A percentile compares a stretch with the other conserved stretches of the same genome.
These are phyloP conservation scores for Ceriagrion tenellum DNA, from an alignment of 2,888 invertebrate genomes.

Conservation along the genomic window DNA sequence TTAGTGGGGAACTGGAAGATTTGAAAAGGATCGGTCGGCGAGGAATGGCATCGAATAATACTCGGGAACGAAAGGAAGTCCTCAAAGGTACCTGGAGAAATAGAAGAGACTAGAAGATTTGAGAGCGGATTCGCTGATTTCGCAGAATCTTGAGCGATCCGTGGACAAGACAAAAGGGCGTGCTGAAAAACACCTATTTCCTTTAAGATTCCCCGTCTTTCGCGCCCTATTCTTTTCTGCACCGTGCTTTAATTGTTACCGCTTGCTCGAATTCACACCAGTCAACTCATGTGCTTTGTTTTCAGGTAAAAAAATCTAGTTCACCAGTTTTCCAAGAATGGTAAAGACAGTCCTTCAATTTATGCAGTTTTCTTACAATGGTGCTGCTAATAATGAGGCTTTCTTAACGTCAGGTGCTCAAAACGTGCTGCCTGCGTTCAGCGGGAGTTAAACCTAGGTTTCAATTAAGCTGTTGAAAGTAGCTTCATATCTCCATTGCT, in stretches of 20 bases:
- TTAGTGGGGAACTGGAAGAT: background rate
- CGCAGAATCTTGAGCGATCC: slow-evolving; percentile 40
- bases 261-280: slow-evolving; percentile 20
- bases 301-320: background rate
- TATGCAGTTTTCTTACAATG: too few relatives aligned
- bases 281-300: background rate
- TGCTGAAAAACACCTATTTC: background rate
- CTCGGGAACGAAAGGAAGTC: background rate
- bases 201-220: background rate
- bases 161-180: background rate
- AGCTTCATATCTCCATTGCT: too few relatives aligned
- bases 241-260: background rate
- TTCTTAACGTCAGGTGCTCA: too few relatives aligned
- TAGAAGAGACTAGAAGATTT: background rate
- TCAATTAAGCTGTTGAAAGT: too few relatives aligned
- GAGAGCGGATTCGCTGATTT: background rate
- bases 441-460: too few relatives aligned
- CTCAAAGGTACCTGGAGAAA: background rate
- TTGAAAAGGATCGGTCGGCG: background rate
- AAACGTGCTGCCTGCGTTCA: too few relatives aligned
- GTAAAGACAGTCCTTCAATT: background rate
- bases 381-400: too few relatives aligned
- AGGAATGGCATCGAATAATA: background rate
- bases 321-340: slow-evolving; percentile 50
- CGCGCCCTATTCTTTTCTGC: background rate